Percentiles rank a stretch among this genome's conserved stretches.
phyloP scores from a whole-genome alignment of 1,140 invertebrate species.

The Coenobita brevimanus region DNA sequence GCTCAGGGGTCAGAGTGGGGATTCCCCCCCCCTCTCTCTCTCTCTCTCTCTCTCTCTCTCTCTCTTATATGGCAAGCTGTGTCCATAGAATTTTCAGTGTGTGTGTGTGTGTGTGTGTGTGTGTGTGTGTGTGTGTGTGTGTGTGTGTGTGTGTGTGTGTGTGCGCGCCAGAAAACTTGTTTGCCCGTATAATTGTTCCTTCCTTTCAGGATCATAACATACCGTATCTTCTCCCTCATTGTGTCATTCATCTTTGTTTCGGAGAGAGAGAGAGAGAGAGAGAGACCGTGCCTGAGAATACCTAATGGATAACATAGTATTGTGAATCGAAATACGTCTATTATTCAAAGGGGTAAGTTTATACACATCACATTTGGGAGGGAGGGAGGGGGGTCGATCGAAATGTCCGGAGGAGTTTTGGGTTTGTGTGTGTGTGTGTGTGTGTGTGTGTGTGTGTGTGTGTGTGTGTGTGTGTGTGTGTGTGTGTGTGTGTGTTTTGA shows the following conservation, averaged over 20 bases:
- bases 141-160: not conserved
- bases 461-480: slow-evolving; percentile 21
- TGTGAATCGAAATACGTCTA: not conserved
- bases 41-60: not conserved
- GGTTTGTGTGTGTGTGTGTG: not conserved
- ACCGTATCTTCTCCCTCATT: no score
- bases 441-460: slow-evolving; percentile 32
- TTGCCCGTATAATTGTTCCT: no score
- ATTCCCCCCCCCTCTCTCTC: not conserved
- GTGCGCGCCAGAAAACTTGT: no score
- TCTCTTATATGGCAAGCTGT: not conserved
- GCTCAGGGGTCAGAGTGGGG: not conserved
- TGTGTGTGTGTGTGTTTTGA: not conserved
- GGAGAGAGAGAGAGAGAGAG: no score
- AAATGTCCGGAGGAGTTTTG: not conserved
- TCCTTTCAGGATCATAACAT: no score
- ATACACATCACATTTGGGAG: not conserved
- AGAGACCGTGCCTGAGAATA: no score
- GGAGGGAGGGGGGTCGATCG: not conserved
- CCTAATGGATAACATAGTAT: no score
- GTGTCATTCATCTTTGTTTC: no score
- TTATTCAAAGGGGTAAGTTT: not conserved
- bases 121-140: slow-evolving; percentile 4
- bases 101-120: no score
- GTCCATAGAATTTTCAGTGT: no score